Evolutionary conservation across 2,797 vertebrate genomes (phyloP).

Genomic region (Chelmon rostratus): DNA sequence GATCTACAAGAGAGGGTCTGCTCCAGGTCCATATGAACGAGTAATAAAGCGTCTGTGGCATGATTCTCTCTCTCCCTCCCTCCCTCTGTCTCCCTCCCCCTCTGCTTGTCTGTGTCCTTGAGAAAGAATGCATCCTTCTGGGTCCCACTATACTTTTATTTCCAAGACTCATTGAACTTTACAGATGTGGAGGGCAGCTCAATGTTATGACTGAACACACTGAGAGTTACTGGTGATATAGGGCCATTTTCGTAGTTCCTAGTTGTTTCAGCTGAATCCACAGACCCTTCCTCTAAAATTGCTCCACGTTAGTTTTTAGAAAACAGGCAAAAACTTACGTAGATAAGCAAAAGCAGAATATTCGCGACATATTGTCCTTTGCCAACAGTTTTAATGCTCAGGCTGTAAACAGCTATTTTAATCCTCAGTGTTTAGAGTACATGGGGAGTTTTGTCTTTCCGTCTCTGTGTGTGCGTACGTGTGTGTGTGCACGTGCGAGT

Average conservation of each 20-base stretch:
- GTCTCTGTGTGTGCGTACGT: constrained; percentile 39
- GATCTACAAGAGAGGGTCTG: constrained; percentile 36
- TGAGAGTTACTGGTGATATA: neutral
- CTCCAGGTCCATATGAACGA: constrained; percentile 47
- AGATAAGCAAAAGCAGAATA: constrained; percentile 14
- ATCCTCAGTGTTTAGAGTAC: constrained; percentile 59
- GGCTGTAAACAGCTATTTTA: constrained; percentile 63
- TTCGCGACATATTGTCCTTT: constrained; percentile 24
- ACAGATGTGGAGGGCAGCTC: constrained; percentile 58
- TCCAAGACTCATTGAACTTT: constrained; percentile 59
- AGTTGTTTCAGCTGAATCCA: constrained; percentile 26
- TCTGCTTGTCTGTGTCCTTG: constrained; percentile 62
- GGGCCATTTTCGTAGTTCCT: constrained; percentile 15
- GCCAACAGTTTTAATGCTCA: constrained; percentile 27
- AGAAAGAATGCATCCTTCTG: constrained; percentile 81
- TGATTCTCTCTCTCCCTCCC: constrained; percentile 35
- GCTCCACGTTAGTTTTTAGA: neutral
- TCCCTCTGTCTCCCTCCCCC: constrained; percentile 46
- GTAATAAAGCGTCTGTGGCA: constrained; percentile 50
- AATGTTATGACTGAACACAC: constrained; percentile 43
- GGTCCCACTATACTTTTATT: constrained; percentile 73
- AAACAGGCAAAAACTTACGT: neutral
- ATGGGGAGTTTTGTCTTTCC: constrained; percentile 24
- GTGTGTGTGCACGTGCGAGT: constrained; percentile 21
- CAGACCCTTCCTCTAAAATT: neutral